Percentiles rank a stretch among this genome's conserved stretches.
These are phyloP conservation scores for Drosophila histrio DNA, from an alignment of 2,888 invertebrate genomes.

Conservation along the genomic window DNA sequence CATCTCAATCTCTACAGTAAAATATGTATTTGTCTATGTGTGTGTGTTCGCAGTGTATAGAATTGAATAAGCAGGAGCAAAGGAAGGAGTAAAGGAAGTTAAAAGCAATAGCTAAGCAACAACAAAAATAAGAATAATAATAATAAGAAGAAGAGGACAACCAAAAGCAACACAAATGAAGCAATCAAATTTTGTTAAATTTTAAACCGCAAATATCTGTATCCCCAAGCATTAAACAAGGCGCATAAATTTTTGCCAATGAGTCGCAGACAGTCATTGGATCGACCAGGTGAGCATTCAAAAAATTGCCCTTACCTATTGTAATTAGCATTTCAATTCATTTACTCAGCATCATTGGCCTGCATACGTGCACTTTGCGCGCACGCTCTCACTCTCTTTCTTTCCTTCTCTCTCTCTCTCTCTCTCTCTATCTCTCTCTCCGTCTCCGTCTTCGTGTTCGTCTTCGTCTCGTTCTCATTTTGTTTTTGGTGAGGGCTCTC, in stretches of 20 bases:
- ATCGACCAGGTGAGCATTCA: constrained; percentile 78
- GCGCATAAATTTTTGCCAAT: constrained; percentile 77
- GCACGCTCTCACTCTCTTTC: constrained; percentile 57
- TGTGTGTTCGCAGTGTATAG: constrained; percentile 61
- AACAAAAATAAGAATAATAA: constrained; percentile 29
- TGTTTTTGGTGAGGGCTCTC: constrained; percentile 44
- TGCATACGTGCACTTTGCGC: constrained; percentile 77
- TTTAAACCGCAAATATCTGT: constrained; percentile 65
- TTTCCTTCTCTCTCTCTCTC: constrained; percentile 11
- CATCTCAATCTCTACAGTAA: constrained; percentile 33
- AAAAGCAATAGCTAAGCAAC: constrained; percentile 56
- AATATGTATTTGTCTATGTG: constrained; percentile 47
- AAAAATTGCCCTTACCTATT: constrained; percentile 53
- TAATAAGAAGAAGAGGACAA: constrained; percentile 26
- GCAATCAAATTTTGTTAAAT: constrained; percentile 63
- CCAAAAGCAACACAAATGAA: constrained; percentile 65
- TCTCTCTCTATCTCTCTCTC: constrained; percentile 8
- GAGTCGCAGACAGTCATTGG: constrained; percentile 82
- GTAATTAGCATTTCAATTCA: constrained; percentile 60
- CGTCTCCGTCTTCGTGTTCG: neutral
- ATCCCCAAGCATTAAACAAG: constrained; percentile 65
- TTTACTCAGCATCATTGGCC: constrained; percentile 59
- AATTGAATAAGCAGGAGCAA: constrained; percentile 63
- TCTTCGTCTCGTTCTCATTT: constrained; percentile 16
- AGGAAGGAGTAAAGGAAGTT: constrained; percentile 50